These are phyloP conservation scores for Tyria jacobaeae DNA, from an alignment of 2,888 invertebrate genomes.

Conservation along the genomic window DNA sequence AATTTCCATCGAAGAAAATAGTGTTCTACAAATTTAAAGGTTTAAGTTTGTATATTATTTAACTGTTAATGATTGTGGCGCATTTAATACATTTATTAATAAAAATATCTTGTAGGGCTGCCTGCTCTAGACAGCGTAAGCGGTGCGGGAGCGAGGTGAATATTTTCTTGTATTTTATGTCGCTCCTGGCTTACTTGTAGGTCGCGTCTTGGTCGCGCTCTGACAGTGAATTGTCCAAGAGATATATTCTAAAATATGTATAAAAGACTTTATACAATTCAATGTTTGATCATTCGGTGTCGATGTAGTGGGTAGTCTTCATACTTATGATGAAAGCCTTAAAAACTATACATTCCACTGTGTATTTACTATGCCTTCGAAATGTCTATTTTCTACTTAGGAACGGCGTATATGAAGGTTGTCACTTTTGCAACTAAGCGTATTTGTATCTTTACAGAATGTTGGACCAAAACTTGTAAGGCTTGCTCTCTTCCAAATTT, in stretches of 20 bases:
- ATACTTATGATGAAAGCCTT: constrained; percentile 83
- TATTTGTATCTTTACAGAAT: constrained; percentile 63
- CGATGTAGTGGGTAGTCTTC: constrained; percentile 59
- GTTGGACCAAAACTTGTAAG: constrained; percentile 76
- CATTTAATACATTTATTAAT: constrained; percentile 38
- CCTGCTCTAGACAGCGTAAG: not conserved
- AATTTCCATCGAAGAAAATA: constrained; percentile 1
- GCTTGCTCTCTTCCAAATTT: constrained; percentile 72
- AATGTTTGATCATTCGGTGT: constrained; percentile 44
- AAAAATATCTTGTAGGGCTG: constrained; percentile 39
- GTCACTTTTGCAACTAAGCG: constrained; percentile 53
- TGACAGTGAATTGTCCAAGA: constrained; percentile 26
- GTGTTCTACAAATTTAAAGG: constrained; percentile 18
- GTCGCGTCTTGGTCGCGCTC: not conserved
- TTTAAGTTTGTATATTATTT: not conserved
- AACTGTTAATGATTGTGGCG: constrained; percentile 31
- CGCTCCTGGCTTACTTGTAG: not conserved
- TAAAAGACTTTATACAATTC: constrained; percentile 35
- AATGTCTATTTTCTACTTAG: constrained; percentile 72
- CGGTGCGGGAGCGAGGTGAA: not conserved
- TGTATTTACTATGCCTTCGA: constrained; percentile 80
- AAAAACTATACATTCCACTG: constrained; percentile 81
- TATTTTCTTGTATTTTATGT: not conserved
- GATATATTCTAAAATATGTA: constrained; percentile 42
- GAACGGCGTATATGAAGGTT: constrained; percentile 52